Conservation (phyloP, 2,113 vertebrate genomes). For the Ifrita kowaldi region DNA sequence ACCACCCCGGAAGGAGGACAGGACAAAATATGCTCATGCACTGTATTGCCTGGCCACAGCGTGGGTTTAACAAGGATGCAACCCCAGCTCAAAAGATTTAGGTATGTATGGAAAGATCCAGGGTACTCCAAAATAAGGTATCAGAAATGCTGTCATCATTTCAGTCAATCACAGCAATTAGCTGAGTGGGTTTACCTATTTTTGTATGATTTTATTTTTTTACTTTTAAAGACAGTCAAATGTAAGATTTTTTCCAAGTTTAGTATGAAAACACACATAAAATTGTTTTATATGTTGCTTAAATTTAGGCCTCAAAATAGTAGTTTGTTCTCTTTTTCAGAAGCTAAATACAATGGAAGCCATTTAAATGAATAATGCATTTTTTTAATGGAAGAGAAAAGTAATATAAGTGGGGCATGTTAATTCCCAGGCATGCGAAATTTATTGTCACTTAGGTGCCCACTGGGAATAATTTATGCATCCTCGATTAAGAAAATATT, state of each 20-base stretch:
- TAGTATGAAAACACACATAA: neutral
- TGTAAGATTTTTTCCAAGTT: neutral
- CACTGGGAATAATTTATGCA: constrained; percentile 65
- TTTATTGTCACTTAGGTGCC: constrained; percentile 66
- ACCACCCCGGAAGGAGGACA: neutral
- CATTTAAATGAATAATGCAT: constrained; percentile 58
- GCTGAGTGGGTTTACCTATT: neutral
- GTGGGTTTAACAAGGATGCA: neutral
- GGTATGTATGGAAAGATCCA: neutral
- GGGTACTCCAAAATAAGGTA: neutral
- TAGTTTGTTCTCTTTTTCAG: neutral
- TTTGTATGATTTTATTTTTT: neutral
- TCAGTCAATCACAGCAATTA: neutral
- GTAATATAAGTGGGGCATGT: constrained; percentile 59
- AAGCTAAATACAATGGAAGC: neutral
- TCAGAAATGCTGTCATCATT: neutral
- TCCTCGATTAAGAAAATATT: constrained; percentile 69
- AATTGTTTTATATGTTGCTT: neutral
- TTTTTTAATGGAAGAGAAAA: constrained; percentile 45
- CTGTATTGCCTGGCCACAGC: neutral
- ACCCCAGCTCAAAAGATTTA: neutral
- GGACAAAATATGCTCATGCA: neutral
- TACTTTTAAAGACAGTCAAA: neutral
- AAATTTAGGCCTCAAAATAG: neutral
- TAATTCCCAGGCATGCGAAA: constrained; percentile 57